phyloP scores from a whole-genome alignment of 2,888 invertebrate species.

The Lithophane socia region DNA sequence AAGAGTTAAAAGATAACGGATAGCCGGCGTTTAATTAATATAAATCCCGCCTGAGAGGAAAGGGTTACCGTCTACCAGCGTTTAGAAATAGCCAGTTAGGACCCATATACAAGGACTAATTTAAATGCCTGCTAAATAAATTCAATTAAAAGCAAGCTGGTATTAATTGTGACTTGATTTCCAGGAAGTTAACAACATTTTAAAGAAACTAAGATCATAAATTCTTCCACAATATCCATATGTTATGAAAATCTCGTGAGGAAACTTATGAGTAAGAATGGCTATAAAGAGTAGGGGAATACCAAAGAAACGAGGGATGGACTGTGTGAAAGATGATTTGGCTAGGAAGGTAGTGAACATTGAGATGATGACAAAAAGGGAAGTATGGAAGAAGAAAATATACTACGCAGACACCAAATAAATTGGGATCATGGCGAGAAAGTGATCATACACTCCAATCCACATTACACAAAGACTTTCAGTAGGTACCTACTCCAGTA shows the following conservation, averaged over 20 bases:
- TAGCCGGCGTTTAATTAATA: constrained; percentile 21
- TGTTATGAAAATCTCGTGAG: background rate
- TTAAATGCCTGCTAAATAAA: background rate
- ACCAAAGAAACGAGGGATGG: background rate
- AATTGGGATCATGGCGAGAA: background rate
- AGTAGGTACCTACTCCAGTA: too few relatives aligned
- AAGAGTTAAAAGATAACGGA: constrained; percentile 50
- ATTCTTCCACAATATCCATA: background rate
- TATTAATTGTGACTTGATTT: background rate
- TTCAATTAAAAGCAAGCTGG: background rate
- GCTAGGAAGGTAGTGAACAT: background rate
- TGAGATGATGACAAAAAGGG: background rate
- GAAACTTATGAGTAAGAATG: background rate
- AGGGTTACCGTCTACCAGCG: background rate
- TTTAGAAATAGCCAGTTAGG: background rate
- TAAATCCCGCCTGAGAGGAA: background rate
- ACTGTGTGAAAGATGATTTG: background rate
- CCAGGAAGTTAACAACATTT: background rate
- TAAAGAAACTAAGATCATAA: too few relatives aligned
- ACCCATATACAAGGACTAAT: constrained; percentile 4
- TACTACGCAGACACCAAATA: background rate
- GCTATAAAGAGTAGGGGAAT: background rate
- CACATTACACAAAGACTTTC: background rate
- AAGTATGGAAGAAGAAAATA: background rate
- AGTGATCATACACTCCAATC: background rate